A percentile compares a stretch with the other conserved stretches of the same genome.
Conservation (phyloP, 1,140 invertebrate genomes). For the Radopholus similis region DNA sequence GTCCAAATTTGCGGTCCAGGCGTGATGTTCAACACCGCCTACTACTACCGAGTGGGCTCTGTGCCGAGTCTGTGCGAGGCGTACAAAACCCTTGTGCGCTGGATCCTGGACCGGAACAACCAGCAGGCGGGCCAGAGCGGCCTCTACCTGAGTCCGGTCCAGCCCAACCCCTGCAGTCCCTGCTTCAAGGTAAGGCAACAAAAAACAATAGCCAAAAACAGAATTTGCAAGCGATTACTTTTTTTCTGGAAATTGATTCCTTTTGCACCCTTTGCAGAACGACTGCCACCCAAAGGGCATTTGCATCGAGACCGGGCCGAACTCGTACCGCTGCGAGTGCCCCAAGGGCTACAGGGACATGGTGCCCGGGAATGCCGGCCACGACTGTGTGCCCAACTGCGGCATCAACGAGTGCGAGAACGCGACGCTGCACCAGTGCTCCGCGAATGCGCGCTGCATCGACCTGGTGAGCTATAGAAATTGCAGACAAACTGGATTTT, state of each 20-base stretch:
- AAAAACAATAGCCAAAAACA: background rate
- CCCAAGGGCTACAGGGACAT: conserved; percentile 43
- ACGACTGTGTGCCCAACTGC: conserved; percentile 34
- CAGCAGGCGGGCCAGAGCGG: conserved; percentile 57
- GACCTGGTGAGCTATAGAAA: conserved; percentile 42
- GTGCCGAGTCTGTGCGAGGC: conserved; percentile 52
- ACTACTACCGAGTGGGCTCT: conserved; percentile 46
- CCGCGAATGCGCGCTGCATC: conserved; percentile 53
- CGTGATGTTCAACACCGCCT: conserved; percentile 54
- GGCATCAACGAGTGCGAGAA: conserved; percentile 54
- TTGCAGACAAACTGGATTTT: no score
- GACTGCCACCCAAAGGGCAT: conserved; percentile 54
- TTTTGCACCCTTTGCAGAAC: conserved; percentile 35
- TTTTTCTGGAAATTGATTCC: background rate
- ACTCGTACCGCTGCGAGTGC: conserved; percentile 52
- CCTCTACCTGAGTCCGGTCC: conserved; percentile 55
- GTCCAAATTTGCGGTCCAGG: conserved; percentile 42
- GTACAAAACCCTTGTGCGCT: conserved; percentile 51
- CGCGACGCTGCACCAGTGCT: conserved; percentile 54
- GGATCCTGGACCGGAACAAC: conserved; percentile 56
- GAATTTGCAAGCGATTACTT: background rate
- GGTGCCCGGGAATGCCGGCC: conserved; percentile 48
- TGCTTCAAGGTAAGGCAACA: background rate
- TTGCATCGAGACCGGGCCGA: conserved; percentile 49
- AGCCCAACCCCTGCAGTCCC: conserved; percentile 10